phyloP scores from a whole-genome alignment of 2,797 vertebrate genomes.

The Characodon lateralis region DNA sequence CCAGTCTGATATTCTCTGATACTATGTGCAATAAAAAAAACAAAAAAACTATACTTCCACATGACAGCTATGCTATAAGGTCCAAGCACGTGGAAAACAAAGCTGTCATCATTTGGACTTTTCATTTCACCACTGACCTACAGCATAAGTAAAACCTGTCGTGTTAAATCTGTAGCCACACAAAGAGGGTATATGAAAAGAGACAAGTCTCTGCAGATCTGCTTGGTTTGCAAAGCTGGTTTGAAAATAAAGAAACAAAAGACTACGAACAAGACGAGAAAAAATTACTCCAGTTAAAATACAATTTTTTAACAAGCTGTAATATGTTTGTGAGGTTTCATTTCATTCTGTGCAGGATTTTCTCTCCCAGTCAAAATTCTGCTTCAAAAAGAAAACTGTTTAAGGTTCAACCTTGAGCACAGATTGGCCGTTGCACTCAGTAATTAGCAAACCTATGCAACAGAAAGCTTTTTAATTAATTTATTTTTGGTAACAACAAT shows the following conservation, averaged over 20 bases:
- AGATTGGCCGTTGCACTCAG: not conserved
- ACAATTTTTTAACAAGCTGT: not conserved
- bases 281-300: not conserved
- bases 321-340: not conserved
- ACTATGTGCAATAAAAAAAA: conserved; percentile 38
- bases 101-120: conserved; percentile 30
- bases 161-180: conserved; percentile 31
- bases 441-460: not conserved
- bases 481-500: not conserved
- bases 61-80: conserved; percentile 31
- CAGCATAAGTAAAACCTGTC: conserved; percentile 41
- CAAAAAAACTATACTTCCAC: conserved; percentile 24
- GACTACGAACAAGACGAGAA: not conserved
- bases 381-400: not conserved
- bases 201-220: conserved; percentile 22
- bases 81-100: conserved; percentile 34
- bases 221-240: conserved; percentile 2
- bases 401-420: not conserved
- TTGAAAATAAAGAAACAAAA: not conserved
- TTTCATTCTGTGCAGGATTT: not conserved
- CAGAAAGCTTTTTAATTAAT: not conserved
- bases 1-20: conserved; percentile 20
- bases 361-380: not conserved
- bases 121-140: conserved; percentile 34
- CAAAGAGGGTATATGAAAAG: conserved; percentile 17